These are phyloP conservation scores for Panthera uncia DNA, from an alignment of 2,113 vertebrate genomes.

Conservation along the genomic window DNA sequence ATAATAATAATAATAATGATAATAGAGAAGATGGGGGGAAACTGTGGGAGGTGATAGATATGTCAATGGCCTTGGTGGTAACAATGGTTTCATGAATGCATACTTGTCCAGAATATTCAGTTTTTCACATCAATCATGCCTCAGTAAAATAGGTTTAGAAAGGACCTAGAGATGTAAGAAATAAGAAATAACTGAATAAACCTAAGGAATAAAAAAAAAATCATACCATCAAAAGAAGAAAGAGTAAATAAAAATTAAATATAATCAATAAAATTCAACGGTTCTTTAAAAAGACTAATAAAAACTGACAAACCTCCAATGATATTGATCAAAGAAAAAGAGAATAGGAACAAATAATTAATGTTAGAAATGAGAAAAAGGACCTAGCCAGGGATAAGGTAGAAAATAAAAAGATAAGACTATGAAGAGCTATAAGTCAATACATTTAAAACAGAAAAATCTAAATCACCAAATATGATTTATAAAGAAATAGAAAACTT, in stretches of 20 bases:
- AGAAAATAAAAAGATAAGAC: not conserved
- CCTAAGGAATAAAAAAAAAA: not conserved
- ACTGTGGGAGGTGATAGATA: not conserved
- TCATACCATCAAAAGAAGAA: not conserved
- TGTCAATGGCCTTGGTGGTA: too few species aligned
- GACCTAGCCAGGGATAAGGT: not conserved
- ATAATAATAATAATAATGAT: too few species aligned
- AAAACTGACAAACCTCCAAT: not conserved
- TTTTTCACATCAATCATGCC: not conserved
- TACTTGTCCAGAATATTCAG: not conserved
- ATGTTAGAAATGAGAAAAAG: not conserved
- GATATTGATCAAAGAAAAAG: not conserved
- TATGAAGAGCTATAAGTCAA: not conserved
- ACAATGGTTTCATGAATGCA: not conserved
- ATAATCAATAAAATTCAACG: not conserved
- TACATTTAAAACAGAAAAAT: slow-evolving; percentile 5
- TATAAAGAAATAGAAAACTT: not conserved
- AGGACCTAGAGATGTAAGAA: not conserved
- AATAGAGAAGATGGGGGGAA: not conserved
- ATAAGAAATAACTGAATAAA: not conserved
- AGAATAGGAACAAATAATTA: not conserved
- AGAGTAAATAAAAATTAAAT: not conserved
- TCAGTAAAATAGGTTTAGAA: not conserved
- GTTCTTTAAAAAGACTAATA: not conserved
- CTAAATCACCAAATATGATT: not conserved